Percentiles rank a stretch among this genome's conserved stretches.
phyloP scores from a whole-genome alignment of 1,140 invertebrate genomes.

The Andrena cerasifolii region DNA sequence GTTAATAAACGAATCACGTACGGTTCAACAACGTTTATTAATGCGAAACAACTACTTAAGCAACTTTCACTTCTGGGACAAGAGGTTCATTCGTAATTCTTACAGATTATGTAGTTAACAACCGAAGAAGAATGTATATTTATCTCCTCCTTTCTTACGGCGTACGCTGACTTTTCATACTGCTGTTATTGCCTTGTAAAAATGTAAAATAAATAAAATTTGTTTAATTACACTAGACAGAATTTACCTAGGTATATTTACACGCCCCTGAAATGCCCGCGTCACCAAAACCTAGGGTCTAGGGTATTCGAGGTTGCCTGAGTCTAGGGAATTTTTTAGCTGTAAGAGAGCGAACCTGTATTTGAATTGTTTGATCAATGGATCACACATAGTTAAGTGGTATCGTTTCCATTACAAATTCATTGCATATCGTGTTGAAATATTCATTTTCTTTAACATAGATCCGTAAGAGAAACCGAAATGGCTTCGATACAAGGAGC shows the following conservation, averaged over 20 bases:
- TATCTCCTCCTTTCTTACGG: slow-evolving; percentile 28
- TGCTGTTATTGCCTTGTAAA: slow-evolving; percentile 47
- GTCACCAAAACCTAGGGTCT: not conserved
- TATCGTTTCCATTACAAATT: slow-evolving; percentile 49
- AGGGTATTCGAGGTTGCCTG: not conserved
- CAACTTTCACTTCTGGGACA: slow-evolving; percentile 91
- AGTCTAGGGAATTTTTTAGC: slow-evolving; percentile 28
- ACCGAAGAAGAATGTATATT: slow-evolving; percentile 10
- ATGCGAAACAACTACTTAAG: slow-evolving; percentile 95
- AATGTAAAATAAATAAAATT: slow-evolving; percentile 65
- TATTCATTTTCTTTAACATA: not conserved
- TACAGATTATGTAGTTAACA: not conserved
- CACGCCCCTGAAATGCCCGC: not conserved
- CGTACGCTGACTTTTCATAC: slow-evolving; percentile 31
- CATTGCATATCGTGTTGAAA: not conserved
- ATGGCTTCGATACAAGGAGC: slow-evolving; percentile 26
- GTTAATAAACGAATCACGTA: slow-evolving; percentile 94
- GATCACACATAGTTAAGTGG: slow-evolving; percentile 37
- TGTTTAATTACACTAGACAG: slow-evolving; percentile 60
- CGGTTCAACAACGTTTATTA: slow-evolving; percentile 96
- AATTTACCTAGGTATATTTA: slow-evolving; percentile 50
- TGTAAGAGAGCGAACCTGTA: slow-evolving; percentile 21
- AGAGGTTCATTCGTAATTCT: slow-evolving; percentile 84
- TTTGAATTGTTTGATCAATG: slow-evolving; percentile 72
- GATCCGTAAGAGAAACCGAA: not conserved